Evolutionary conservation across 2,888 invertebrate genomes (phyloP).

Genomic region (Lucinisca nassula): DNA sequence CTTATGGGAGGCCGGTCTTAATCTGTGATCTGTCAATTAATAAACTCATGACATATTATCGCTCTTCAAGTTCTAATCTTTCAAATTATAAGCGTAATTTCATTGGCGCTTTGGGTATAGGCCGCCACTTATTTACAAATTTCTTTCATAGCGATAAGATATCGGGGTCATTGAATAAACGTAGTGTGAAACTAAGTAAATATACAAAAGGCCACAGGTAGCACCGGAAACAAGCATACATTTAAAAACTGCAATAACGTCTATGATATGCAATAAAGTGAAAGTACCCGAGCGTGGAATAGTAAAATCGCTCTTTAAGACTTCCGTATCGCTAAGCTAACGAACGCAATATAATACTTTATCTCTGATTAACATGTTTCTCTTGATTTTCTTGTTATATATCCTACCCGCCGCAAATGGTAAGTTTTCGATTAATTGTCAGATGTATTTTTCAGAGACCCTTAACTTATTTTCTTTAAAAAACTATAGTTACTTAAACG

Average conservation of each 20-base stretch:
- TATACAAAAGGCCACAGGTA: neutral
- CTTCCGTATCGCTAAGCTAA: no score
- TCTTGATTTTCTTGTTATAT: neutral
- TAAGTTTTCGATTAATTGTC: neutral
- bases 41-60: neutral
- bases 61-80: neutral
- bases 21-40: neutral
- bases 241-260: no score
- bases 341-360: no score
- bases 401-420: neutral
- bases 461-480: no score
- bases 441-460: neutral
- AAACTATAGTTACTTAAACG: no score
- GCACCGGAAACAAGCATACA: neutral
- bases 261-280: no score
- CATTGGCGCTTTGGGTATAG: neutral
- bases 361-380: no score
- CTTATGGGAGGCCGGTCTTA: neutral
- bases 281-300: no score
- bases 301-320: no score
- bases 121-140: neutral
- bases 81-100: neutral
- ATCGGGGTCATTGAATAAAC: neutral
- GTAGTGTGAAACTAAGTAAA: neutral
- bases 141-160: neutral